Evolutionary conservation across 2,888 invertebrate species (phyloP).

Genomic region (Anthophora plumipes): DNA sequence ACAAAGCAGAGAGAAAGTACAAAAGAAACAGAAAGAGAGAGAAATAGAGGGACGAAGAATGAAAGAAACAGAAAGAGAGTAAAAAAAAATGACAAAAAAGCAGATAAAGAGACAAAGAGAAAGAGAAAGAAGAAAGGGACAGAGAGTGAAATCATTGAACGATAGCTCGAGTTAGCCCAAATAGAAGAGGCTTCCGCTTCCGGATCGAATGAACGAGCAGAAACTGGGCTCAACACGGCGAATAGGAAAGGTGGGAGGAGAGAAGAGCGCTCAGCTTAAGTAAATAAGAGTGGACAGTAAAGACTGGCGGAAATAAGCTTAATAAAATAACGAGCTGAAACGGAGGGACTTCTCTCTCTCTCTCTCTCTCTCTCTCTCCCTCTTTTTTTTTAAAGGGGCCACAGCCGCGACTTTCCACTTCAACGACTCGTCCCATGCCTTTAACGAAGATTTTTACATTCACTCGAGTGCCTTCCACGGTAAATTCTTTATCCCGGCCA

Average conservation of each 20-base stretch:
- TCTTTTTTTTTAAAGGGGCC: not conserved
- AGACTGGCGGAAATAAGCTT: conserved; percentile 41
- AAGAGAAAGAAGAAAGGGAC: too few relatives aligned
- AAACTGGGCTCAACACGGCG: not conserved
- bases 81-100: too few relatives aligned
- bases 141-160: too few relatives aligned
- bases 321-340: conserved; percentile 37
- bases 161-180: not conserved
- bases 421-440: conserved; percentile 12
- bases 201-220: conserved; percentile 25
- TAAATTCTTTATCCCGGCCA: conserved; percentile 1
- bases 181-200: conserved; percentile 12
- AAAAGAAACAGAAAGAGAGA: too few relatives aligned
- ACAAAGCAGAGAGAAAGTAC: too few relatives aligned
- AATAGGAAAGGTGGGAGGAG: not conserved
- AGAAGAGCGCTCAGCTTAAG: conserved; percentile 1
- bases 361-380: not conserved
- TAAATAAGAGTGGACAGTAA: conserved; percentile 46
- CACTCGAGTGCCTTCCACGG: not conserved
- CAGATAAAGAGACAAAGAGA: too few relatives aligned
- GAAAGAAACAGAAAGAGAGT: too few relatives aligned
- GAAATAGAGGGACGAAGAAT: too few relatives aligned
- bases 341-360: conserved; percentile 12
- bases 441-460: conserved; percentile 7
- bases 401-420: conserved; percentile 11